Conservation (phyloP, 2,888 invertebrate species). For the Lasioglossum vierecki region DNA sequence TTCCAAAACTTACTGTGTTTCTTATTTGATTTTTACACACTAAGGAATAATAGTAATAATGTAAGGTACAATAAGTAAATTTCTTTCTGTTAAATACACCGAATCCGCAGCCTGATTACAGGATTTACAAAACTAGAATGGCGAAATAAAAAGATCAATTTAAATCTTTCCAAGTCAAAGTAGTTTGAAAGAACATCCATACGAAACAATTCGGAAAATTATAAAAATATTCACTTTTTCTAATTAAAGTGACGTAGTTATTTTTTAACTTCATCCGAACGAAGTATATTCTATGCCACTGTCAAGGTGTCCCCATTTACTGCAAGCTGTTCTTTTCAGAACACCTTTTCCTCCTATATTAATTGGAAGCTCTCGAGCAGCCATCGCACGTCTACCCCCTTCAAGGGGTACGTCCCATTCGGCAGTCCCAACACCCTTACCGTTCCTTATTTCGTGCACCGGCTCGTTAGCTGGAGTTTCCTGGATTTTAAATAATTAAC, state of each 20-base stretch:
- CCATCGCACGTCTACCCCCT: slow-evolving; percentile 16
- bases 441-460: slow-evolving; percentile 62
- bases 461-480: slow-evolving; percentile 78
- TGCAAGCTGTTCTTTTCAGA: slow-evolving; percentile 54
- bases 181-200: not conserved
- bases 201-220: not conserved
- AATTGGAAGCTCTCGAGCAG: slow-evolving; percentile 62
- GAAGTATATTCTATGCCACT: slow-evolving; percentile 34
- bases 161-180: not conserved
- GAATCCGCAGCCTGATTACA: no score
- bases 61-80: no score
- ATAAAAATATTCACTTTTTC: not conserved
- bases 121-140: no score
- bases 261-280: not conserved
- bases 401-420: slow-evolving; percentile 40
- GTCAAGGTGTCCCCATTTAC: slow-evolving; percentile 56
- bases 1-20: no score
- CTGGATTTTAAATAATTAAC: slow-evolving; percentile 81
- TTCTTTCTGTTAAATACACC: no score
- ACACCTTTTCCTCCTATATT: slow-evolving; percentile 56
- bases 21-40: no score
- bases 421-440: slow-evolving; percentile 23
- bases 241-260: not conserved
- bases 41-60: no score
- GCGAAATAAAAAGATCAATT: not conserved